Percentiles rank a stretch among this genome's conserved stretches.
phyloP scores from a whole-genome alignment of 1,140 invertebrate species.

The Heliconius congener region DNA sequence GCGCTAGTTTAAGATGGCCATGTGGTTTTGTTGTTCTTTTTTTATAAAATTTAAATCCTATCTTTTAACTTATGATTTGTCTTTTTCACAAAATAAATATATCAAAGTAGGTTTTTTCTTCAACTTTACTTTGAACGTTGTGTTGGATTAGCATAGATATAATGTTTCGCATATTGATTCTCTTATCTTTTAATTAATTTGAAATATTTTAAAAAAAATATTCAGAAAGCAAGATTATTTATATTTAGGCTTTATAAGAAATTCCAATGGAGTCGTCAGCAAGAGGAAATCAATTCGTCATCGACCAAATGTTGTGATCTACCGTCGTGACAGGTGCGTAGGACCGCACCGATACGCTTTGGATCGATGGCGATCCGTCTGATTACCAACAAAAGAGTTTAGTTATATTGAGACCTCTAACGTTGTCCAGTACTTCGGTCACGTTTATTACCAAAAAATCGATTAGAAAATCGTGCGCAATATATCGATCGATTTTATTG shows the following conservation, averaged over 20 bases:
- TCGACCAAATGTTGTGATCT: conserved; percentile 69
- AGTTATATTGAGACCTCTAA: conserved; percentile 46
- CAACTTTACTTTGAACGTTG: no score
- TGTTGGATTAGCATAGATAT: no score
- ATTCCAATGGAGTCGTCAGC: conserved; percentile 72
- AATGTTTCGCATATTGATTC: not conserved
- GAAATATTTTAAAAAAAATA: no score
- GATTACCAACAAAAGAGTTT: conserved; percentile 66
- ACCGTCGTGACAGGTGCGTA: conserved; percentile 70
- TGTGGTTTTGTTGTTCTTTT: conserved; percentile 56
- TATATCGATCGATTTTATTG: conserved; percentile 36
- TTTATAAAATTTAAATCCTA: conserved; percentile 44
- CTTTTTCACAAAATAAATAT: conserved; percentile 4
- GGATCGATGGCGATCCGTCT: conserved; percentile 59
- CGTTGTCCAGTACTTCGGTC: conserved; percentile 50
- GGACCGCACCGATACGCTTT: conserved; percentile 56
- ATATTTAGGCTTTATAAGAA: conserved; percentile 29
- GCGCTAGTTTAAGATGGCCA: conserved; percentile 54
- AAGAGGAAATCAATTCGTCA: conserved; percentile 73
- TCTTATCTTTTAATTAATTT: no score
- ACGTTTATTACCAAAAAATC: conserved; percentile 67
- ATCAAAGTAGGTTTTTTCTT: no score
- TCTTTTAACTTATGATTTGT: conserved; percentile 39
- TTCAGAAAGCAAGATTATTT: not conserved
- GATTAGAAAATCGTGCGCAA: conserved; percentile 69